Evolutionary conservation across 92 coral and sea anemone species (phyloP), one percentile per base, ranked within the genome.

Genomic region (Bergia puertoricense): DNA sequence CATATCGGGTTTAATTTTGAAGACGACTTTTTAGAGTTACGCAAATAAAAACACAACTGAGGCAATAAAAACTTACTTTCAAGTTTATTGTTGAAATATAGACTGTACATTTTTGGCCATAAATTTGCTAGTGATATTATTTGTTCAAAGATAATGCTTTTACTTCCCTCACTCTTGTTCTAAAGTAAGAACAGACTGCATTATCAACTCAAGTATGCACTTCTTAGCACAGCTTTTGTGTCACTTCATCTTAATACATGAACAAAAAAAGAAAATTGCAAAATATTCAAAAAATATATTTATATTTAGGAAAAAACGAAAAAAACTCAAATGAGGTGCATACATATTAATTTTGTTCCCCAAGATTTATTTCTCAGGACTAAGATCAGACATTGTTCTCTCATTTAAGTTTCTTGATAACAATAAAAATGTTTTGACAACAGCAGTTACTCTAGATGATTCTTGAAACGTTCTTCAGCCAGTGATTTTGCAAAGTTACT

Each of bases 161-260:
- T 8, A 36, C 65, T 87, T 65, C 65, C 22, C 82, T 79, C 44
- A 65, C 0, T 68, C 72, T 80, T 46, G 44, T 88, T 79, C 79
- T 23, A 80, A 68, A 86, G 45, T 20, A 81, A 81, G 85, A 57
- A 81, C 85, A 81, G 85, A 81, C 85, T 59, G 37, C 48, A 16
- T 14, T 77, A 45, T 42, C 81, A 44, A 44, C 11, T 4, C 18
- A 44, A 44, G 37, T 42, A 44, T 16, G 8, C 44, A 37, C 72
- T 81, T 42, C 16, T 5, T 39, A 8, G 50, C 71, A 15, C 50
- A 56, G 45, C 16, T 37, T 7, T 20, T 38, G 45, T 56, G 36
- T 43, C 38, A 81, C 74, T 40, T 18, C 4, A 80, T 54, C 16
- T 37, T 43, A 22, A 14, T 9, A 62, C 2, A 62, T 18, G 4